Evolutionary conservation across 2,797 vertebrate genomes (phyloP).

Genomic region (Knipowitschia caucasica): DNA sequence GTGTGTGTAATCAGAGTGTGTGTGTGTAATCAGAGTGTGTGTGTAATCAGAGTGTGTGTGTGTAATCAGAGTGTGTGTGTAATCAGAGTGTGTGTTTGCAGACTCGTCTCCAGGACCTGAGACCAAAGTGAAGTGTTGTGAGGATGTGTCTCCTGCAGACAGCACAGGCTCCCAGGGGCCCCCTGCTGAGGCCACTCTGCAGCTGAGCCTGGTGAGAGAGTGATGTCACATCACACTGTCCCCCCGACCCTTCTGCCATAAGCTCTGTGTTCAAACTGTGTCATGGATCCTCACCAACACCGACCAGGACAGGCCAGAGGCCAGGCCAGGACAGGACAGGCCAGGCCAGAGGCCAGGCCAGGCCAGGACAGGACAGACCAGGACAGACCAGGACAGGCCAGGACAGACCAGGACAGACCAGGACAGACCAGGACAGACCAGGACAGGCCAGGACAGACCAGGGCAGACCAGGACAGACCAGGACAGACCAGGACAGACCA

Average conservation of each 20-base stretch:
- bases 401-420: too few species aligned
- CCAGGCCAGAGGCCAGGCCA: too few species aligned
- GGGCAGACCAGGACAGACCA: too few species aligned
- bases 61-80: not conserved
- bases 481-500: too few species aligned
- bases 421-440: too few species aligned
- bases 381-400: too few species aligned
- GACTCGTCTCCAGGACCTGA: not conserved
- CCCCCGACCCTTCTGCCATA: not conserved
- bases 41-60: not conserved
- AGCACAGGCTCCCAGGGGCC: not conserved
- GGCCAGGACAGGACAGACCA: too few species aligned
- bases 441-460: too few species aligned
- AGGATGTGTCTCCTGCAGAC: not conserved
- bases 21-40: not conserved
- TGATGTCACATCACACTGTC: not conserved
- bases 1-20: not conserved
- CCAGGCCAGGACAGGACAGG: too few species aligned
- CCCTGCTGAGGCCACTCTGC: not conserved
- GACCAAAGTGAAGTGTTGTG: not conserved
- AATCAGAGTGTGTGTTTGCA: not conserved
- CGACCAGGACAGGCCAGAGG: too few species aligned
- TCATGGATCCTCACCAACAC: too few species aligned
- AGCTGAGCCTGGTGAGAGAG: not conserved
- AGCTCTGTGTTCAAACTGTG: too few species aligned